A percentile compares a stretch with the other conserved stretches of the same genome.
Evolutionary conservation across 2,113 vertebrate species (phyloP).

Genomic region (Amphiprion ocellaris): DNA sequence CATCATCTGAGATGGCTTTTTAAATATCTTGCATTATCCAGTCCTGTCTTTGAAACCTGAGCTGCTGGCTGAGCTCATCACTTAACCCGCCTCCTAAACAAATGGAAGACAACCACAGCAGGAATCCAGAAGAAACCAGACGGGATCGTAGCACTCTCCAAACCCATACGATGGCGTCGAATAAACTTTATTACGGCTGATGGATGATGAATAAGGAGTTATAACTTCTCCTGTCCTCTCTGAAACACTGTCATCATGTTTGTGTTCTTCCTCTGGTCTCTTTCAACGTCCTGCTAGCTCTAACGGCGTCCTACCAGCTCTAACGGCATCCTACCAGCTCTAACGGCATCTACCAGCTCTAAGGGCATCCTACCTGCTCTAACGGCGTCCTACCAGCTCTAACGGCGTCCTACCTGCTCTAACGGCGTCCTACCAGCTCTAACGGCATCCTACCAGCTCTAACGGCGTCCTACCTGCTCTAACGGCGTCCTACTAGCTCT

Average conservation of each 20-base stretch:
- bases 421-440: too few relatives aligned
- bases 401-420: too few relatives aligned
- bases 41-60: constrained; percentile 78
- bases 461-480: too few relatives aligned
- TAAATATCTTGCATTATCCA: constrained; percentile 71
- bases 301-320: too few relatives aligned
- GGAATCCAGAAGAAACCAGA: not conserved
- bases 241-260: constrained; percentile 7
- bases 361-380: too few relatives aligned
- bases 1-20: constrained; percentile 72
- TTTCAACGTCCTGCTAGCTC: not conserved
- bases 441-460: too few relatives aligned
- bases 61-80: constrained; percentile 47
- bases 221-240: constrained; percentile 26
- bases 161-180: constrained; percentile 26
- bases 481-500: too few relatives aligned
- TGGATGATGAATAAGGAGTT: constrained; percentile 7
- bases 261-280: not conserved
- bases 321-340: too few relatives aligned
- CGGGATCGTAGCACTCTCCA: not conserved
- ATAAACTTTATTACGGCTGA: constrained; percentile 24
- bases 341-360: too few relatives aligned
- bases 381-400: too few relatives aligned
- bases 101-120: not conserved
- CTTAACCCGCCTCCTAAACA: constrained; percentile 44